Base-by-base conservation (phyloP, 2,888 invertebrate species). In the Cephus spinipes region DNA sequence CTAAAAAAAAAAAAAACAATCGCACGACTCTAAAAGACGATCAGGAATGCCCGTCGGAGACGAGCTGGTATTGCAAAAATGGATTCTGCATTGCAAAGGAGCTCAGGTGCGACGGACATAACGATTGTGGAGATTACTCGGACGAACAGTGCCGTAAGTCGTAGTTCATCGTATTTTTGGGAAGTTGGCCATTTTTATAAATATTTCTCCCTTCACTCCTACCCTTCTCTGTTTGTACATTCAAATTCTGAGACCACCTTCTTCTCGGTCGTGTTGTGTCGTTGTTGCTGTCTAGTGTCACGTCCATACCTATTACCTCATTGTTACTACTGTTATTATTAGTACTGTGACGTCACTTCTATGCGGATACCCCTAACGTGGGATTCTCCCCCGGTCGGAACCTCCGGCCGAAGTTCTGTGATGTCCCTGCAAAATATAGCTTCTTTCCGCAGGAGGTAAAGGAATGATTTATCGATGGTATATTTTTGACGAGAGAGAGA, bases 121-220 rank as follows among this genome's bases (percentile, higher is more conserved):
- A 92, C 85, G 95, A 96, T 90, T 96, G 96, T 88, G 90, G 91
- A 40, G 95, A 95, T 90, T 93, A 93, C 55, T 93, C 93, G 76
- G 95, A 95, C 86, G 95, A 95, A 88, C 91, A 93, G 79, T 94
- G 94, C 90, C 94, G 94, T 94, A 94, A 92, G 94, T 94, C 82
- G 36, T 83, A 71, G 31, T 55, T 55, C 55, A 55, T 55, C 55
- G 55, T 55, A 55, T 23, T 55, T 55, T 55, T 55, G 23, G 55
- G 23, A 55, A 55, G 2, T 55, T 23, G 9, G 55, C 23, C 23
- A 55, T 55, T 55, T 55, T 55, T 55, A 6, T 55, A 23, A 55
- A 55, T 55, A 2, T 55, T 23, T 9, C 23, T 55, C 9, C 23
- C 55, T 55, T 55, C 55, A 9, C 55, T 55, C 23, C 23, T 55